Base-by-base conservation (phyloP, 2,888 invertebrate species). In the Metopia argyrocephala region DNA sequence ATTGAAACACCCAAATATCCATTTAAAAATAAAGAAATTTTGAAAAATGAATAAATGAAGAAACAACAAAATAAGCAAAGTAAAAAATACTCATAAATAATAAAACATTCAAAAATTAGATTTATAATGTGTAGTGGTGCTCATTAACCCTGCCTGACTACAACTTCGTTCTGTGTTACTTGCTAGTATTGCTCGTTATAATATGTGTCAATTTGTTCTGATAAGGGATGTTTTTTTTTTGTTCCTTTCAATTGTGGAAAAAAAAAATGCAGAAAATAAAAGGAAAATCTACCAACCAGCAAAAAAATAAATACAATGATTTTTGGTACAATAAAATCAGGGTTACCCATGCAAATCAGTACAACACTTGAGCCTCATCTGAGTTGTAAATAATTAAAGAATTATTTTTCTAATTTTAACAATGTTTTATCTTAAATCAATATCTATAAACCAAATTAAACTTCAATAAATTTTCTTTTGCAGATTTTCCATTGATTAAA, bases 281-380 rank as follows among this genome's bases (percentile, higher is more conserved):
- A 65, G 5, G 23, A 54, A 23, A 23, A 54, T n/a, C 38, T 23
- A 23, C 12, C n/a, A 66, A 50, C 1, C 9, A 50, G 28, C 21
- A 38, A 38, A 2, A 38, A 38, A 38, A 38, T 38, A 38, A 38
- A 38, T 12, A 38, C 38, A 38, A 5, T 38, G 54, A 38, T 38
- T 54, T 66, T 54, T 54, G 66, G 66, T 52, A 54, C 45, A 54
- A 38, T 38, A 38, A 38, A 81, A 74, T 81, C 78, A 78, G 81
- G 81, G 81, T 75, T 78, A 74, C 9, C 69, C 74, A 78, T 81
- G 81, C 81, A 81, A 81, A 81, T n/a, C n/a, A n/a, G n/a, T n/a
- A n/a, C n/a, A n/a, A n/a, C n/a, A n/a, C n/a, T n/a, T n/a, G n/a
- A n/a, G n/a, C n/a, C n/a, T n/a, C n/a, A n/a, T n/a, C n/a, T n/a